Evolutionary conservation across 1,140 invertebrate genomes (phyloP).

Genomic region (Drosophila arizonae): DNA sequence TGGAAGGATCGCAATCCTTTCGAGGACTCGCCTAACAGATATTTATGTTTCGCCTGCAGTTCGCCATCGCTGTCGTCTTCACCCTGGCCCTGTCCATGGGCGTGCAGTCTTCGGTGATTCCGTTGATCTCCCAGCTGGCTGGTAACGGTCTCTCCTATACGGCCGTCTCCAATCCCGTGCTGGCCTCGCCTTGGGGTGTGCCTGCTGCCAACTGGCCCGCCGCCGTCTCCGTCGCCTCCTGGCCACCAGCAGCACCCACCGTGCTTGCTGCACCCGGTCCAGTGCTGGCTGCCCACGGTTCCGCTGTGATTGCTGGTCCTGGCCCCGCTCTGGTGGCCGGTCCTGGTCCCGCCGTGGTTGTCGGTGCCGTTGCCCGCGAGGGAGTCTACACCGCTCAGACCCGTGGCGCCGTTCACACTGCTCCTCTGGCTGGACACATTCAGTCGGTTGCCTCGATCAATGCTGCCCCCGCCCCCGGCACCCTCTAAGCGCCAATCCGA

Average conservation of each 20-base stretch:
- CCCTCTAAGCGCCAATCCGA: constrained; percentile 66
- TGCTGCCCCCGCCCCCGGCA: constrained; percentile 84
- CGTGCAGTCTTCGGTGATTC: constrained; percentile 77
- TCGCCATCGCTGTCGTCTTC: constrained; percentile 68
- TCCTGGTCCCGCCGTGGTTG: constrained; percentile 58
- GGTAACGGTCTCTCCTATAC: constrained; percentile 74
- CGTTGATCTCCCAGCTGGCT: constrained; percentile 65
- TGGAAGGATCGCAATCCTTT: neutral
- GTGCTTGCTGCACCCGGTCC: constrained; percentile 2
- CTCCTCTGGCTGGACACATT: constrained; percentile 83
- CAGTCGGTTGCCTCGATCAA: constrained; percentile 82
- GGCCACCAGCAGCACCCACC: constrained; percentile 44
- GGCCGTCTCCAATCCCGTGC: constrained; percentile 59
- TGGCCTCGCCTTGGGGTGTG: constrained; percentile 60
- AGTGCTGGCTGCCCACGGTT: constrained; percentile 32
- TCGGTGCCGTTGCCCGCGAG: constrained; percentile 67
- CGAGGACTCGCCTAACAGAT: neutral
- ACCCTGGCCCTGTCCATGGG: constrained; percentile 81
- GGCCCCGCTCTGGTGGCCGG: constrained; percentile 35
- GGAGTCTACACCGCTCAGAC: constrained; percentile 84
- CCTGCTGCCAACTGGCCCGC: constrained; percentile 66
- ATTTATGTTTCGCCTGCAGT: constrained; percentile 39
- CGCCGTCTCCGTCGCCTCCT: constrained; percentile 55
- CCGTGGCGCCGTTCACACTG: constrained; percentile 84
- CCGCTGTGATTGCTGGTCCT: constrained; percentile 36